Conservation (phyloP, 2,888 invertebrate species). For the Alviniconcha strummeri region DNA sequence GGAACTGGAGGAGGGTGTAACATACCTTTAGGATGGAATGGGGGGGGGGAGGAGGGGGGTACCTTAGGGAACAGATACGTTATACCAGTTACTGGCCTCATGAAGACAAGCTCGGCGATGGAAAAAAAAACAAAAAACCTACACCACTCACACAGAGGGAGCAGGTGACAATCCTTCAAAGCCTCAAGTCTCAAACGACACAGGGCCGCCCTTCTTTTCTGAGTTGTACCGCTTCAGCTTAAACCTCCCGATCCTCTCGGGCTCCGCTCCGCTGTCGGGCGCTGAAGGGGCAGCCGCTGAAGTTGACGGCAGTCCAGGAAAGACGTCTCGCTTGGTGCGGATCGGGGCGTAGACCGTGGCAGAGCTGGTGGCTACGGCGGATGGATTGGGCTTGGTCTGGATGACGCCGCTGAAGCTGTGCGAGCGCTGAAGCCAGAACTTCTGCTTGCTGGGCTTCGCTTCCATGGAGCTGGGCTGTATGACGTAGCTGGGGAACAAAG, state of each 20-base stretch:
- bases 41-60: too few relatives aligned
- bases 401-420: constrained; percentile 40
- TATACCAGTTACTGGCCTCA: too few relatives aligned
- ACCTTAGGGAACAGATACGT: too few relatives aligned
- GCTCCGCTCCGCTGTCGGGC: background rate
- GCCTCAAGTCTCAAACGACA: background rate
- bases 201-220: constrained; percentile 16
- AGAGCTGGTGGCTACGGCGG: background rate
- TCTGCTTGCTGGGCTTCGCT: constrained; percentile 58
- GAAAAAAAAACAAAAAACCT: too few relatives aligned
- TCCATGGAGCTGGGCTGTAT: constrained; percentile 66
- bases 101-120: too few relatives aligned
- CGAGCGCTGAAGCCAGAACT: constrained; percentile 45
- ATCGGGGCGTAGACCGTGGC: background rate
- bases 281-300: too few relatives aligned
- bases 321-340: background rate
- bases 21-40: too few relatives aligned
- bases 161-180: too few relatives aligned
- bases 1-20: too few relatives aligned
- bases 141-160: too few relatives aligned
- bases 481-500: constrained; percentile 53
- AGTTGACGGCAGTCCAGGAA: background rate
- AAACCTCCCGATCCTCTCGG: constrained; percentile 34
- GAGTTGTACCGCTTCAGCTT: constrained; percentile 31
- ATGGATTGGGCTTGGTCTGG: background rate